Conservation (phyloP, 2,888 invertebrate species). For the Hydrotaea diabolus region DNA sequence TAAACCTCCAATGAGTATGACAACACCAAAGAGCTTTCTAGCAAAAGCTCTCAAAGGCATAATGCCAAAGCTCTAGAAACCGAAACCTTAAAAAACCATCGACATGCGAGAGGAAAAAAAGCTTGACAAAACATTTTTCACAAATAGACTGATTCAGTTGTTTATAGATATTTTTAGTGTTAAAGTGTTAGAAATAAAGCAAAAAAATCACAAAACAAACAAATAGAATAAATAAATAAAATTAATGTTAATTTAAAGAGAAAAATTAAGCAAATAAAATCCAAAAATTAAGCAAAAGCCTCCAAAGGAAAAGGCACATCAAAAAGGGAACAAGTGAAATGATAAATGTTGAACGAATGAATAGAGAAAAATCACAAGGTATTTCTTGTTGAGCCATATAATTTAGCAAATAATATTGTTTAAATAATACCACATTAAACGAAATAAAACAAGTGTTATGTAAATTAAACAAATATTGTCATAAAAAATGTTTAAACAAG, state of each 20-base stretch:
- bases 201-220: conserved; percentile 25
- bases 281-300: background rate
- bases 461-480: background rate
- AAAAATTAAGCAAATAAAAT: background rate
- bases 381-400: background rate
- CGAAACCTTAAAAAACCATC: conserved; percentile 42
- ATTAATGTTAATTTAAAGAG: too few relatives aligned
- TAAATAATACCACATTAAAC: background rate
- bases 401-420: background rate
- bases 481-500: conserved; percentile 12
- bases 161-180: conserved; percentile 59
- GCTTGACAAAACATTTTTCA: conserved; percentile 50
- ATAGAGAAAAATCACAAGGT: background rate
- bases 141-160: conserved; percentile 44
- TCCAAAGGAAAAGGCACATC: background rate
- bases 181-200: conserved; percentile 35
- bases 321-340: background rate
- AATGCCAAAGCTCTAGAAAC: conserved; percentile 54
- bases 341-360: background rate
- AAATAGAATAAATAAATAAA: background rate
- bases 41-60: conserved; percentile 15
- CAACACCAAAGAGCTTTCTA: conserved; percentile 34
- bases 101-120: conserved; percentile 13
- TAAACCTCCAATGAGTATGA: too few relatives aligned
- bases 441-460: background rate